Conservation (phyloP, 2,888 invertebrate species). For the Drosophila nr. fundita region DNA sequence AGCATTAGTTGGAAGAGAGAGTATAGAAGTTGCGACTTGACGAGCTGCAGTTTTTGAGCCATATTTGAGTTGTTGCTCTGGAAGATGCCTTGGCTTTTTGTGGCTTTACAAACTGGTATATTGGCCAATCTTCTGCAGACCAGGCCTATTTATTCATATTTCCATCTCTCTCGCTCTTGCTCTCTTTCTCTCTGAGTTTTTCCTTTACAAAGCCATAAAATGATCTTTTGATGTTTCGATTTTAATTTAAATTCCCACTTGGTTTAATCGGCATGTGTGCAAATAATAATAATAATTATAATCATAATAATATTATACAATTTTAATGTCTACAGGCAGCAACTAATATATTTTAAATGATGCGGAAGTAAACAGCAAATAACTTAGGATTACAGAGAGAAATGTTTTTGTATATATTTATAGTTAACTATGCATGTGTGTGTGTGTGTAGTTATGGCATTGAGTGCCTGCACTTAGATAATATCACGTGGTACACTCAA, state of each 20-base stretch:
- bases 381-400: conserved; percentile 32
- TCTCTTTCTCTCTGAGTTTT: not conserved
- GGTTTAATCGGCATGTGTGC: conserved; percentile 32
- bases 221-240: not conserved
- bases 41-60: not conserved
- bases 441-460: conserved; percentile 25
- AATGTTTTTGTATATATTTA: not conserved
- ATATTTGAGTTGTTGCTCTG: conserved; percentile 26
- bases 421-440: conserved; percentile 24
- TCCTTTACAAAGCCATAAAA: not conserved
- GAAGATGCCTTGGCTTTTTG: conserved; percentile 45
- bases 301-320: conserved; percentile 41
- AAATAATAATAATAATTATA: conserved; percentile 25
- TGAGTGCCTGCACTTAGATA: conserved; percentile 85
- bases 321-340: conserved; percentile 41
- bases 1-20: conserved; percentile 5
- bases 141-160: not conserved
- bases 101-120: conserved; percentile 50
- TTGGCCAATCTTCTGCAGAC: conserved; percentile 2
- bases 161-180: not conserved
- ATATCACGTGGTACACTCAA: conserved; percentile 90
- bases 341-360: conserved; percentile 33
- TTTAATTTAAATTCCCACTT: conserved; percentile 14
- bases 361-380: conserved; percentile 25
- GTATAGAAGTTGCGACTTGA: conserved; percentile 18